Evolutionary conservation across 1,140 invertebrate genomes (phyloP).

Genomic region (Colletes gigas): DNA sequence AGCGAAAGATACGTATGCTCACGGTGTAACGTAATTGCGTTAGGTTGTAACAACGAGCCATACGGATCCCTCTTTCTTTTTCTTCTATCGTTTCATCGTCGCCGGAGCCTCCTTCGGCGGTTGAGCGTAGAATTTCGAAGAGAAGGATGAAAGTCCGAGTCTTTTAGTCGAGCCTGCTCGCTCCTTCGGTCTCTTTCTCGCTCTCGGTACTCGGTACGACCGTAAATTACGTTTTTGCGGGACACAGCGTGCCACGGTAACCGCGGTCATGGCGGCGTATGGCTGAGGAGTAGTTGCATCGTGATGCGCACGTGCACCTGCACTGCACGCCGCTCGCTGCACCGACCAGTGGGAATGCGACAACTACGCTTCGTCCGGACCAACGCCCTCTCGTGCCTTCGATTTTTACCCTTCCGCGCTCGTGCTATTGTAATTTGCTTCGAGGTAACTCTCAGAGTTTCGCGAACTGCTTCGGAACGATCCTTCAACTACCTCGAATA

Average conservation of each 20-base stretch:
- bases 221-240: constrained; percentile 77
- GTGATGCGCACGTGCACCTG: constrained; percentile 52
- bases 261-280: constrained; percentile 39
- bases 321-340: constrained; percentile 33
- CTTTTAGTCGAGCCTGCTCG: background rate
- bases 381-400: constrained; percentile 46
- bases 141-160: background rate
- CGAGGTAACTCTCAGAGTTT: background rate
- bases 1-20: too few relatives aligned
- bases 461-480: background rate
- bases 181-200: background rate
- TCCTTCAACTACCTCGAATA: too few relatives aligned
- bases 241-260: constrained; percentile 29
- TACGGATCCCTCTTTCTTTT: too few relatives aligned
- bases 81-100: constrained; percentile 4
- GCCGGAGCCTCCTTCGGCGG: background rate
- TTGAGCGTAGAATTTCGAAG: constrained; percentile 47
- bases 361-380: constrained; percentile 28
- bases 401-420: constrained; percentile 15
- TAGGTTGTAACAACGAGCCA: too few relatives aligned
- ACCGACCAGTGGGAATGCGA: constrained; percentile 43
- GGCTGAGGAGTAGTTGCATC: constrained; percentile 36
- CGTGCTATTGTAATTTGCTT: background rate
- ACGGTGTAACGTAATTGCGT: too few relatives aligned
- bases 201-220: constrained; percentile 44